A percentile compares a stretch with the other conserved stretches of the same genome.
These are phyloP conservation scores for Camponotus vicinus DNA, from an alignment of 1,140 invertebrate genomes.

Conservation along the genomic window DNA sequence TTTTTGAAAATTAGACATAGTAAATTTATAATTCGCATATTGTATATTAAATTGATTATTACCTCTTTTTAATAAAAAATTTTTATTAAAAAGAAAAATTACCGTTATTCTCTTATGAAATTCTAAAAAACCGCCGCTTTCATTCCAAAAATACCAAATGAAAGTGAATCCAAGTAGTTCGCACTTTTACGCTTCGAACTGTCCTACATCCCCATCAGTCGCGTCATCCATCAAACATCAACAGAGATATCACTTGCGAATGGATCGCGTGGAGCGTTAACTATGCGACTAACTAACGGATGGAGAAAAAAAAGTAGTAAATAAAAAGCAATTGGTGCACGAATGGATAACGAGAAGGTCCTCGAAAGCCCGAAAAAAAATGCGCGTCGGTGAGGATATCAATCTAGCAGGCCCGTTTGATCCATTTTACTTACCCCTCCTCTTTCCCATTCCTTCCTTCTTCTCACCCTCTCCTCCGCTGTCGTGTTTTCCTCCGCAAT, in stretches of 20 bases:
- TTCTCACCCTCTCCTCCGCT: not conserved
- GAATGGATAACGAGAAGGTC: slow-evolving; percentile 4
- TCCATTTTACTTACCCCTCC: not conserved
- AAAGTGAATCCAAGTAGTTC: not conserved
- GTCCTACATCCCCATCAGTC: not conserved
- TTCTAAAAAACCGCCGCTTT: not conserved
- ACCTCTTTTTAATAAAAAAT: no score
- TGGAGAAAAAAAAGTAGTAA: not conserved
- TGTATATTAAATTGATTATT: no score
- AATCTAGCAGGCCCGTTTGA: slow-evolving; percentile 6
- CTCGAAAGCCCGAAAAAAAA: not conserved
- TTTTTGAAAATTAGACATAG: no score
- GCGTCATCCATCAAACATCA: slow-evolving; percentile 6
- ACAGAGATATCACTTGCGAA: slow-evolving; percentile 12
- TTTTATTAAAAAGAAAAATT: not conserved
- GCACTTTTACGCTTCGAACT: not conserved
- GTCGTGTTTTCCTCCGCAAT: not conserved
- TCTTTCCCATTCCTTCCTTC: no score
- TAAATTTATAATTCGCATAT: no score
- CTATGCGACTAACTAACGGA: slow-evolving; percentile 47
- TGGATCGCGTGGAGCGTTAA: slow-evolving; percentile 27
- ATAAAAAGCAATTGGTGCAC: slow-evolving; percentile 11
- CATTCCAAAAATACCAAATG: not conserved
- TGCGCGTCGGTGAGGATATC: slow-evolving; percentile 11
- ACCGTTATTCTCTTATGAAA: not conserved